Conservation (phyloP, 1,140 invertebrate species). For the Chelonus insularis region DNA sequence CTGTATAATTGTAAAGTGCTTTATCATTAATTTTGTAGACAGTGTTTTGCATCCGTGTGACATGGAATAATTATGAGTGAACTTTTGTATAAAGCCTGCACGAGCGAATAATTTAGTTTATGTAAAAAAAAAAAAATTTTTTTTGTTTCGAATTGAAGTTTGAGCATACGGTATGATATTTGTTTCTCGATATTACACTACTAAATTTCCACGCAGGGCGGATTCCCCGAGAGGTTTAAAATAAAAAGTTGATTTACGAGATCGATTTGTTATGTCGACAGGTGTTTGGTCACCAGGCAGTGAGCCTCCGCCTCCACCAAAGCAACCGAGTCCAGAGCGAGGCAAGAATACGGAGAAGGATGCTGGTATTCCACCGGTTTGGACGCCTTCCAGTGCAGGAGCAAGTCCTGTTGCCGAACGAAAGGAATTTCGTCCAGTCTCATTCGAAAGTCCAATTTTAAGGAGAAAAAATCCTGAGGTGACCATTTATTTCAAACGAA, state of each 20-base stretch:
- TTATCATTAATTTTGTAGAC: too few relatives aligned
- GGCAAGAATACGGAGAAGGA: slow-evolving; percentile 49
- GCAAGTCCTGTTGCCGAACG: slow-evolving; percentile 67
- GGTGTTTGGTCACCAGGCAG: slow-evolving; percentile 61
- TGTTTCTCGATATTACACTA: slow-evolving; percentile 24
- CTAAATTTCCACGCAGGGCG: slow-evolving; percentile 8
- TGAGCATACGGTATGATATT: slow-evolving; percentile 21
- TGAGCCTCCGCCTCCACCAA: slow-evolving; percentile 53
- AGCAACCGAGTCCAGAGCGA: slow-evolving; percentile 57
- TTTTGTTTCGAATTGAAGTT: neutral
- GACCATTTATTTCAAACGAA: neutral
- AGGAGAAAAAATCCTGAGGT: slow-evolving; percentile 46
- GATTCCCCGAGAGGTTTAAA: slow-evolving; percentile 1
- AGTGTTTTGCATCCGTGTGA: too few relatives aligned
- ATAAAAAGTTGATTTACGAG: slow-evolving; percentile 18
- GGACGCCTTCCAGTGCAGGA: slow-evolving; percentile 72
- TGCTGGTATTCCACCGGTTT: slow-evolving; percentile 68
- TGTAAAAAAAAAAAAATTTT: neutral
- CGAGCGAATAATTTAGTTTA: neutral
- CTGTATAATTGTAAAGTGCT: too few relatives aligned
- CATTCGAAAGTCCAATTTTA: slow-evolving; percentile 73
- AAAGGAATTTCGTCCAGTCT: slow-evolving; percentile 76
- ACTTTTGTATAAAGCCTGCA: too few relatives aligned
- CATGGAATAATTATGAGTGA: too few relatives aligned
- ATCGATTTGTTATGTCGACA: slow-evolving; percentile 38